Evolutionary conservation across 2,888 invertebrate species (phyloP).

Genomic region (Andrena bicolor): DNA sequence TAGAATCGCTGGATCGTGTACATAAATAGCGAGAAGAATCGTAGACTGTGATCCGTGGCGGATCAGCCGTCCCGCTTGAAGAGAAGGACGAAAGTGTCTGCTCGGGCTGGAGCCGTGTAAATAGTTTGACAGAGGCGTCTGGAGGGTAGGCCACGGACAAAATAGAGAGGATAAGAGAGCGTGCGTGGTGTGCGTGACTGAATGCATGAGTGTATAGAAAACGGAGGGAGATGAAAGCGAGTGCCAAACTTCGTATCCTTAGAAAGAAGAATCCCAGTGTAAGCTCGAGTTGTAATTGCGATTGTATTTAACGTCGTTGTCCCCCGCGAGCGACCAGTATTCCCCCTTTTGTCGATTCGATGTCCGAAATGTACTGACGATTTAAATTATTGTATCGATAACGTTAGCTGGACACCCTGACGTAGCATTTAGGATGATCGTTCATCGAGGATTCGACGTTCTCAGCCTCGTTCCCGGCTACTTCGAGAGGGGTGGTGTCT

Average conservation of each 20-base stretch:
- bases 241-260: constrained; percentile 82
- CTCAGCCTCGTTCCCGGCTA: background rate
- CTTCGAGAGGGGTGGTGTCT: background rate
- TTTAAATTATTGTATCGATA: constrained; percentile 82
- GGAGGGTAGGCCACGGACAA: background rate
- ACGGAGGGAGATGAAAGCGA: constrained; percentile 67
- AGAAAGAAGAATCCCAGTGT: constrained; percentile 77
- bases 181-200: background rate
- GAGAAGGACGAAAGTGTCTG: constrained; percentile 28
- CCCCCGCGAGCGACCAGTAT: constrained; percentile 82
- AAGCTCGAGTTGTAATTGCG: constrained; percentile 76
- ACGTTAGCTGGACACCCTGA: constrained; percentile 42
- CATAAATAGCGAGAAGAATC: constrained; percentile 57
- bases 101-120: constrained; percentile 40
- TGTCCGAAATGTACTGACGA: constrained; percentile 81
- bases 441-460: constrained; percentile 22
- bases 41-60: constrained; percentile 49
- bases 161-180: constrained; percentile 14
- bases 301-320: constrained; percentile 78
- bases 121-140: constrained; percentile 37
- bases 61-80: constrained; percentile 22
- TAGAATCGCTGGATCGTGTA: constrained; percentile 65
- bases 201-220: background rate
- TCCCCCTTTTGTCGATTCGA: constrained; percentile 81
- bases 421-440: constrained; percentile 32